Conservation (phyloP, 1,140 invertebrate genomes). For the Bradynema listronoti region DNA sequence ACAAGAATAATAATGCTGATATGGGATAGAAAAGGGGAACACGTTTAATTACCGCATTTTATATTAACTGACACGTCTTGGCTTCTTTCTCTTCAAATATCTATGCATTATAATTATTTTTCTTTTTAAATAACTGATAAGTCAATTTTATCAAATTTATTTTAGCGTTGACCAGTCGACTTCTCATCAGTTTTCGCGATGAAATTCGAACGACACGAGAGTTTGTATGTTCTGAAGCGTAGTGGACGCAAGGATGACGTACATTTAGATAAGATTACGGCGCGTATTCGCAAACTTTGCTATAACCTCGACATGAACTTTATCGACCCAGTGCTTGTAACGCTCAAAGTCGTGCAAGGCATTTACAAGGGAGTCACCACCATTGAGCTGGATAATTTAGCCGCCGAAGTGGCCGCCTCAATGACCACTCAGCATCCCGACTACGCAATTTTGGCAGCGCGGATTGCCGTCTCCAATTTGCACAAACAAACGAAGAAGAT, state of each 20-base stretch:
- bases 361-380: constrained; percentile 92
- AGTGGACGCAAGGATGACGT: constrained; percentile 84
- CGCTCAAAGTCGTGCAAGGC: constrained; percentile 72
- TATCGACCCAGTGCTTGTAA: constrained; percentile 75
- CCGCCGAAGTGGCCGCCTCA: constrained; percentile 88
- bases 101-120: too few species aligned
- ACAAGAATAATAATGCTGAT: too few species aligned
- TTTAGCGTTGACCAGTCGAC: too few species aligned
- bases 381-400: constrained; percentile 88
- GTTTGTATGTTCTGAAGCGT: constrained; percentile 27
- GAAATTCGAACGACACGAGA: too few species aligned
- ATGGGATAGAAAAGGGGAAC: too few species aligned
- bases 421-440: constrained; percentile 94
- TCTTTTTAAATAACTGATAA: too few species aligned
- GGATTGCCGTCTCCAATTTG: constrained; percentile 90
- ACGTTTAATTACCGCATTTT: too few species aligned
- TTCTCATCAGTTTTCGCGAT: too few species aligned
- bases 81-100: too few species aligned
- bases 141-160: too few species aligned
- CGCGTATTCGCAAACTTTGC: constrained; percentile 84
- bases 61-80: too few species aligned
- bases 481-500: constrained; percentile 72
- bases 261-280: constrained; percentile 95
- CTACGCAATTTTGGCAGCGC: constrained; percentile 86
- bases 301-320: constrained; percentile 91